These are phyloP conservation scores for Speoplatyrhinus poulsoni DNA, from an alignment of 2,113 vertebrate genomes.

Conservation along the genomic window DNA sequence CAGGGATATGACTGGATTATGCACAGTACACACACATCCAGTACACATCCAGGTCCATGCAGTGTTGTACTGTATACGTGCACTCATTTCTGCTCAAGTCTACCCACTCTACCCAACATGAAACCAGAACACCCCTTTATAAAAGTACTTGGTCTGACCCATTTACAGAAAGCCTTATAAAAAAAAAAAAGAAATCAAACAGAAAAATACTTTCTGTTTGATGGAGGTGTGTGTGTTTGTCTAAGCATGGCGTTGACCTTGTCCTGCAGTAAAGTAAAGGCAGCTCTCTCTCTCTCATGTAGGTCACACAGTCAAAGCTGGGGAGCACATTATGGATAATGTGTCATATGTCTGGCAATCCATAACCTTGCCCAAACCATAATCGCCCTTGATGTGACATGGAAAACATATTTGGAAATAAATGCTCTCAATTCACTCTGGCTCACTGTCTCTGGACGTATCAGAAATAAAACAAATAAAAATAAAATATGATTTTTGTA, in stretches of 20 bases:
- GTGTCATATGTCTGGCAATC: slow-evolving; percentile 2
- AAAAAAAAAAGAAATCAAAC: not conserved
- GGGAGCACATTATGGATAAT: slow-evolving; percentile 1
- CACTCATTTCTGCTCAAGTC: no score
- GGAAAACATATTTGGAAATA: not conserved
- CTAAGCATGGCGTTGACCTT: no score
- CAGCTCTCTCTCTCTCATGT: no score
- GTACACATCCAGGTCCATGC: not conserved
- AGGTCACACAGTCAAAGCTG: not conserved
- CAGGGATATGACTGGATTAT: no score
- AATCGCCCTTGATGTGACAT: not conserved
- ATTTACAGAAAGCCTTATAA: no score
- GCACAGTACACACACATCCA: not conserved
- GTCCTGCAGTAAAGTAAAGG: no score
- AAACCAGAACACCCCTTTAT: no score
- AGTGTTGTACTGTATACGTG: not conserved
- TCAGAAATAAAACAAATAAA: no score
- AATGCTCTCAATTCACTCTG: not conserved
- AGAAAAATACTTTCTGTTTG: not conserved
- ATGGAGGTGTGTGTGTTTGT: not conserved
- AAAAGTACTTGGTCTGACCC: no score
- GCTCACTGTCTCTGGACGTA: not conserved
- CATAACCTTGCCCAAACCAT: not conserved
- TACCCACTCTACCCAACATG: not conserved
- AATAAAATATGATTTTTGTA: no score